Percentiles rank a stretch among this genome's conserved stretches.
phyloP scores from a whole-genome alignment of 2,888 invertebrate genomes.

The Pharmacophagus antenor region DNA sequence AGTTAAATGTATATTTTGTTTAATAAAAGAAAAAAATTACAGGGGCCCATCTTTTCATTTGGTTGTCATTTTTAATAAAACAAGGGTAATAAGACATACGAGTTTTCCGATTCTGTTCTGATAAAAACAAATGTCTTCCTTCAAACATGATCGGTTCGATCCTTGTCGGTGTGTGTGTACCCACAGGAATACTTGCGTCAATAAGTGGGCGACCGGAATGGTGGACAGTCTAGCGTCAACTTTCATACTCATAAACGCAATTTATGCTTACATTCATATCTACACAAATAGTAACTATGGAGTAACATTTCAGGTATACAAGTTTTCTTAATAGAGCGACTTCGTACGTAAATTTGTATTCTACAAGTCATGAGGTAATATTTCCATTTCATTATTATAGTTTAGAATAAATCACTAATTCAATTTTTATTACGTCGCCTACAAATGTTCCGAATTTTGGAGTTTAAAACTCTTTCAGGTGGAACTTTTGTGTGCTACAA shows the following conservation, averaged over 20 bases:
- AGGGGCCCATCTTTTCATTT: too few relatives aligned
- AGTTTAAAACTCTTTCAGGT: neutral
- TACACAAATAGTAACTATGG: conserved; percentile 27
- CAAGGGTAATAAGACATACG: too few relatives aligned
- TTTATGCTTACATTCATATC: conserved; percentile 52
- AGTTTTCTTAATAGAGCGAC: too few relatives aligned
- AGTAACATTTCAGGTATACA: conserved; percentile 8
- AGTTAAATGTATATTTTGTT: too few relatives aligned
- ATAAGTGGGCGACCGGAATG: conserved; percentile 46
- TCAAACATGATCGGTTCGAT: neutral
- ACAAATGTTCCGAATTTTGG: neutral
- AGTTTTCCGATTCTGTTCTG: too few relatives aligned
- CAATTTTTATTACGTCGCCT: neutral
- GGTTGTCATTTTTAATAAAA: too few relatives aligned
- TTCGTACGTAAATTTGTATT: too few relatives aligned
- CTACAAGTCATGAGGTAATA: neutral
- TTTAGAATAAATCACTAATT: neutral
- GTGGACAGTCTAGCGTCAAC: conserved; percentile 42
- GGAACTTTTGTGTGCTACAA: neutral
- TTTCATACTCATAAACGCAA: conserved; percentile 44
- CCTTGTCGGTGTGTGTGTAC: neutral
- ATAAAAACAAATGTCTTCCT: conserved; percentile 5
- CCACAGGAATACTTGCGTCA: conserved; percentile 39
- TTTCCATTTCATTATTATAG: neutral
- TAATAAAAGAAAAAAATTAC: too few relatives aligned